Percentiles rank a stretch among this genome's conserved stretches.
Evolutionary conservation across 2,113 vertebrate genomes (phyloP).

Genomic region (Collichthys lucidus): DNA sequence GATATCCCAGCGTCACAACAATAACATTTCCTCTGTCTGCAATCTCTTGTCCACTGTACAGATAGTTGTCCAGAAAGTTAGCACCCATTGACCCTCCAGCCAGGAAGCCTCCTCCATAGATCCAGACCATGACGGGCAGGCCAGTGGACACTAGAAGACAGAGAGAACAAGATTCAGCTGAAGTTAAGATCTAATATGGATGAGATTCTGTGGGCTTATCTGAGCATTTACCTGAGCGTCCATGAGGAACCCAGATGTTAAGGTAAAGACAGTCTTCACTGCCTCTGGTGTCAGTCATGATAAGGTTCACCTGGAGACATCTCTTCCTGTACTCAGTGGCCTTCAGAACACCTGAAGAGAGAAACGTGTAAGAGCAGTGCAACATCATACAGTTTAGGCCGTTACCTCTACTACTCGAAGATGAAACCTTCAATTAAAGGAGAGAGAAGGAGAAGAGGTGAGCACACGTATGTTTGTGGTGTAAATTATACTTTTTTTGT

Average conservation of each 20-base stretch:
- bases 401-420: not conserved
- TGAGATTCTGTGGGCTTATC: not conserved
- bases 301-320: slow-evolving; percentile 87
- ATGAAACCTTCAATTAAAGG: not conserved
- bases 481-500: not conserved
- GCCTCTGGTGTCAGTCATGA: slow-evolving; percentile 82
- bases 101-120: slow-evolving; percentile 92
- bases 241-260: slow-evolving; percentile 96
- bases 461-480: not conserved
- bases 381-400: not conserved
- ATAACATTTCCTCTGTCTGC: slow-evolving; percentile 91
- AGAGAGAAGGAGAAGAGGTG: not conserved
- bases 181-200: not conserved
- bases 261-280: slow-evolving; percentile 93
- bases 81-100: slow-evolving; percentile 85
- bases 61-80: slow-evolving; percentile 89
- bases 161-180: not conserved
- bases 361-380: not conserved
- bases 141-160: slow-evolving; percentile 85
- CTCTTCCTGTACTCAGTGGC: slow-evolving; percentile 81
- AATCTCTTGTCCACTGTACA: slow-evolving; percentile 91
- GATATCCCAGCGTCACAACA: slow-evolving; percentile 93
- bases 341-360: slow-evolving; percentile 84
- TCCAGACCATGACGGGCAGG: slow-evolving; percentile 93
- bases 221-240: slow-evolving; percentile 57